Conservation (phyloP, 1,140 invertebrate genomes). For the Pomacea maculata region DNA sequence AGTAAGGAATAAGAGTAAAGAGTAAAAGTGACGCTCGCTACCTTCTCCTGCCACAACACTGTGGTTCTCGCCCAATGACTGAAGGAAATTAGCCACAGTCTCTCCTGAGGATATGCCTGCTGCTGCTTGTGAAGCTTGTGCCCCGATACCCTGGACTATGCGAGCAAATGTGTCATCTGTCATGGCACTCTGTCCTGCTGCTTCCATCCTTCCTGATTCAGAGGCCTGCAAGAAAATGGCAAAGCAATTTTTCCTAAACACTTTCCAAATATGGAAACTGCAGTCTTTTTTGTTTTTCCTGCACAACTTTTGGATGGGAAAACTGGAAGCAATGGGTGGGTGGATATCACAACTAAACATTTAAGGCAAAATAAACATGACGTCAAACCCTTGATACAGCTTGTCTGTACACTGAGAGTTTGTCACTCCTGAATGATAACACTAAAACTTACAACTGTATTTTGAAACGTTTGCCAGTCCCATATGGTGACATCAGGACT, state of each 20-base stretch:
- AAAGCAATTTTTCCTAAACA: not conserved
- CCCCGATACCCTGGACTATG: conserved; percentile 49
- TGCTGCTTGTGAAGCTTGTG: conserved; percentile 45
- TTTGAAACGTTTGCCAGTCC: too few species aligned
- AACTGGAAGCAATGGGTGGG: not conserved
- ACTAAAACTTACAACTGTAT: too few species aligned
- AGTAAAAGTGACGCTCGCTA: conserved; percentile 17
- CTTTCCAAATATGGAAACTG: not conserved
- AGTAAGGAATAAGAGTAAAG: too few species aligned
- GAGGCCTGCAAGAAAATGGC: conserved; percentile 8
- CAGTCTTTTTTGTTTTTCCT: not conserved
- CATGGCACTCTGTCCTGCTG: conserved; percentile 19
- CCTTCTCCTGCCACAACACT: conserved; percentile 62
- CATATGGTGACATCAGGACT: too few species aligned
- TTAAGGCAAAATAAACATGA: too few species aligned
- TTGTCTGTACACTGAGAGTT: too few species aligned
- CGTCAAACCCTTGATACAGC: too few species aligned
- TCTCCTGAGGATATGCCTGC: conserved; percentile 43
- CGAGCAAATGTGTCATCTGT: conserved; percentile 53
- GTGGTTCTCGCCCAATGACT: conserved; percentile 50
- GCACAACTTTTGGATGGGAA: not conserved
- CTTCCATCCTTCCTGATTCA: not conserved
- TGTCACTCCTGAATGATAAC: too few species aligned
- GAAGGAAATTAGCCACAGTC: conserved; percentile 67
- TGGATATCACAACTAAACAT: too few species aligned